Conservation (phyloP, 2,888 invertebrate species). For the Agapetus fuscipes region DNA sequence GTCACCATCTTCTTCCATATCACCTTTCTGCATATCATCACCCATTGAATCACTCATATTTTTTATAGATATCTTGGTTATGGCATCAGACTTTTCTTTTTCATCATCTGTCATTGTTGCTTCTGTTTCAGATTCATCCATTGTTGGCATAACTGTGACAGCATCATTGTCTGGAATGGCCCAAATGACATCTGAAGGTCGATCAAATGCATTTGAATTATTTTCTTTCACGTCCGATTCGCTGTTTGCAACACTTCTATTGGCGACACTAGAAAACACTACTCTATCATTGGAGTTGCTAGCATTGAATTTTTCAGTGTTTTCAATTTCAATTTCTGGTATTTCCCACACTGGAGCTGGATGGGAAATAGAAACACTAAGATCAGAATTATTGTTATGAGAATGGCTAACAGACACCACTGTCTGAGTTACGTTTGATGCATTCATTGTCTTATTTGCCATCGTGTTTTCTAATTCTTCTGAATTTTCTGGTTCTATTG, state of each 20-base stretch:
- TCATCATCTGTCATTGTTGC: conserved; percentile 2
- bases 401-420: conserved; percentile 4
- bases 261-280: conserved; percentile 9
- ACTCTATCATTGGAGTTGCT: conserved; percentile 8
- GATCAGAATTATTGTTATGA: conserved; percentile 8
- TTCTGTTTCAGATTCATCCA: conserved; percentile 4
- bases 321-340: conserved; percentile 8
- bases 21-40: no score
- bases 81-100: conserved; percentile 1
- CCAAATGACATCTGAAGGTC: conserved; percentile 9
- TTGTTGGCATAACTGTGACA: background rate
- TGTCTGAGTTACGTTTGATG: no score
- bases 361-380: conserved; percentile 12
- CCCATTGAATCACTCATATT: conserved; percentile 11
- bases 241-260: background rate
- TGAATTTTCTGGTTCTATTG: conserved; percentile 9
- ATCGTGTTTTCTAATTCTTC: conserved; percentile 20
- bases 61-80: conserved; percentile 7
- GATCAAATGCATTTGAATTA: no score
- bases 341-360: conserved; percentile 40
- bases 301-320: conserved; percentile 1
- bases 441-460: no score
- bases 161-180: conserved; percentile 16
- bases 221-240: background rate
- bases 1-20: background rate